Conservation (phyloP, 1,140 invertebrate species). For the Arctopsyche grandis region DNA sequence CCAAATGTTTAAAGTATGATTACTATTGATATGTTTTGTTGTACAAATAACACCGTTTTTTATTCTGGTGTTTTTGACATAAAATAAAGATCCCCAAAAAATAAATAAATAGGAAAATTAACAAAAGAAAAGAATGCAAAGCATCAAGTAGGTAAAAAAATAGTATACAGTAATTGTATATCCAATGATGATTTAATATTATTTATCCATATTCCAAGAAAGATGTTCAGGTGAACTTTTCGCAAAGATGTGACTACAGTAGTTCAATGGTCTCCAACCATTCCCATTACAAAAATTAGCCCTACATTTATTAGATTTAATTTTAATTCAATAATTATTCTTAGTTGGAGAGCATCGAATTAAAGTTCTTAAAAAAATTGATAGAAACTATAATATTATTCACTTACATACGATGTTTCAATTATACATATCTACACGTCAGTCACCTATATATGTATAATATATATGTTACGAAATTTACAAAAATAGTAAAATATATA, state of each 20-base stretch:
- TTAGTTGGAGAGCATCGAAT: not conserved
- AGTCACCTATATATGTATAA: constrained; percentile 30
- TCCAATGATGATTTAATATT: not conserved
- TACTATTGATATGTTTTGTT: constrained; percentile 22
- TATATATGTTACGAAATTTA: constrained; percentile 37
- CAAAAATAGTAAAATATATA: constrained; percentile 48
- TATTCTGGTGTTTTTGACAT: not conserved
- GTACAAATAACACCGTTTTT: not conserved
- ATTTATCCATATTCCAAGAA: constrained; percentile 28
- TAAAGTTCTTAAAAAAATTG: not conserved
- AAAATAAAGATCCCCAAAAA: not conserved
- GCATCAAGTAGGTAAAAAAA: constrained; percentile 9
- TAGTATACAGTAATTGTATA: not conserved
- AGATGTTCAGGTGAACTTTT: constrained; percentile 3
- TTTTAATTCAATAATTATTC: too few species aligned
- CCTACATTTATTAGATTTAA: too few species aligned
- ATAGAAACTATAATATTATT: constrained; percentile 11
- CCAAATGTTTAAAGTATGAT: not conserved
- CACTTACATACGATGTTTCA: constrained; percentile 13
- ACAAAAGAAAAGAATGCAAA: not conserved
- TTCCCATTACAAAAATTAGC: too few species aligned
- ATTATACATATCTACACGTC: constrained; percentile 34
- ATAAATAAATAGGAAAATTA: too few species aligned
- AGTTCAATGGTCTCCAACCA: not conserved
- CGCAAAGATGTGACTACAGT: too few species aligned